Conservation (phyloP, 2,888 invertebrate genomes). For the Gibbula magus region DNA sequence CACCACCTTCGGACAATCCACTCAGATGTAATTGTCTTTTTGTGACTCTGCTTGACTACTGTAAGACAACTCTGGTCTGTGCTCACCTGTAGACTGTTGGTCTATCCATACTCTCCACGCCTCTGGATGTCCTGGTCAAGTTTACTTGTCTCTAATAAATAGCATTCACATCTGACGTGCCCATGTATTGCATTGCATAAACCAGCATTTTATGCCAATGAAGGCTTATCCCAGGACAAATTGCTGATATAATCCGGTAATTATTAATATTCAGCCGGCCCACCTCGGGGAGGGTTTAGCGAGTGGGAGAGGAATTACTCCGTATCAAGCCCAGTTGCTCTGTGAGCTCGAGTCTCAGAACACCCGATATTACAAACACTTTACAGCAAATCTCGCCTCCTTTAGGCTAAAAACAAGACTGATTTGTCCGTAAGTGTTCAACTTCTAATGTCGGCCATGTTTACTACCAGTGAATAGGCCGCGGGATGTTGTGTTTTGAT, state of each 20-base stretch:
- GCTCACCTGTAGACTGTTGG: too few relatives aligned
- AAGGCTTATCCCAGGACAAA: slow-evolving; percentile 5
- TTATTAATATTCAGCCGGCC: slow-evolving; percentile 2
- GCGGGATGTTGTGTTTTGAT: slow-evolving; percentile 15
- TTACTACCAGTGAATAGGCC: slow-evolving; percentile 10
- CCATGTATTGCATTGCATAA: slow-evolving; percentile 12
- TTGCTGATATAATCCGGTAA: slow-evolving; percentile 20
- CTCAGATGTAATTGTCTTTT: neutral
- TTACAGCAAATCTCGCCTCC: too few relatives aligned
- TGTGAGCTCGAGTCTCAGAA: neutral
- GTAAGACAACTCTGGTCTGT: too few relatives aligned
- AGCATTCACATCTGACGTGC: slow-evolving; percentile 1
- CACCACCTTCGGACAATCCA: neutral
- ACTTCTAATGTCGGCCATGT: neutral
- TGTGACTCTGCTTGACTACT: neutral
- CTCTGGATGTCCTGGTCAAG: too few relatives aligned
- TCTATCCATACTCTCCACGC: too few relatives aligned
- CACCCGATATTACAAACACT: neutral
- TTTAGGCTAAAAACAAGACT: neutral
- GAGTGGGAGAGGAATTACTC: slow-evolving; percentile 7
- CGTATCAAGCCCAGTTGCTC: too few relatives aligned
- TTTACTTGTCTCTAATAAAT: neutral
- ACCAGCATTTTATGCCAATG: slow-evolving; percentile 6
- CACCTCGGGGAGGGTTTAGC: neutral
- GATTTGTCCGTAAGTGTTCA: slow-evolving; percentile 6